These are phyloP conservation scores for Opisthograptis luteolata DNA, from an alignment of 2,888 invertebrate species.

Conservation along the genomic window DNA sequence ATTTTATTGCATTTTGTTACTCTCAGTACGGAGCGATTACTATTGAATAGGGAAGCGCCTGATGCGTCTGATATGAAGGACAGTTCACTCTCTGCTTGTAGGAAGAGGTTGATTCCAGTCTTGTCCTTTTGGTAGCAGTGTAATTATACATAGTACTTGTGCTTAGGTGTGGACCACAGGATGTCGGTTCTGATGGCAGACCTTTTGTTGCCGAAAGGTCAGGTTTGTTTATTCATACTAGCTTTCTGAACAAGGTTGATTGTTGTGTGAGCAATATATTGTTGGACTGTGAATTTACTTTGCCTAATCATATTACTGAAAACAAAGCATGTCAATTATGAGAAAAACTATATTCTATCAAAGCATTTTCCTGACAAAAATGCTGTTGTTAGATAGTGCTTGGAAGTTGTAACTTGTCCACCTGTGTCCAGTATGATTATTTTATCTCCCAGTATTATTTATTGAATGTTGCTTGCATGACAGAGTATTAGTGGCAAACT, in stretches of 20 bases:
- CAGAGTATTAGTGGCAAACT: conserved; percentile 46
- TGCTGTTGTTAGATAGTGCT: conserved; percentile 40
- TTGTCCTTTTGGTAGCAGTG: conserved; percentile 55
- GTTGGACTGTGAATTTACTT: conserved; percentile 30
- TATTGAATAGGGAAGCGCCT: conserved; percentile 32
- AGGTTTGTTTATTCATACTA: conserved; percentile 47
- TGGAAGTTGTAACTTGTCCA: conserved; percentile 53
- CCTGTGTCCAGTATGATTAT: conserved; percentile 48
- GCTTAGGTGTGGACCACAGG: conserved; percentile 60
- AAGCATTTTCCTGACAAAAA: conserved; percentile 32
- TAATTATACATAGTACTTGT: conserved; percentile 59
- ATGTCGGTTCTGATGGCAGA: conserved; percentile 47
- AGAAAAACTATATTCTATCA: conserved; percentile 44
- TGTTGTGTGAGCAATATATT: conserved; percentile 71
- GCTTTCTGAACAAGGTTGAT: conserved; percentile 50
- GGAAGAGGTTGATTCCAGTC: conserved; percentile 46
- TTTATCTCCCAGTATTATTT: conserved; percentile 65
- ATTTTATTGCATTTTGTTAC: conserved; percentile 83
- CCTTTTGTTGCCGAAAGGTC: conserved; percentile 44
- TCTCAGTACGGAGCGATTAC: conserved; percentile 59
- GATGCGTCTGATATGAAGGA: conserved; percentile 46
- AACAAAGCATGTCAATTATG: conserved; percentile 70
- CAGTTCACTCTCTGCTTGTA: conserved; percentile 49
- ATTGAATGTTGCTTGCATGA: conserved; percentile 73
- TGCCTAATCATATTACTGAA: conserved; percentile 40